These are phyloP conservation scores for Epinephelus malabaricus DNA, from an alignment of 2,797 vertebrate species.

Conservation along the genomic window DNA sequence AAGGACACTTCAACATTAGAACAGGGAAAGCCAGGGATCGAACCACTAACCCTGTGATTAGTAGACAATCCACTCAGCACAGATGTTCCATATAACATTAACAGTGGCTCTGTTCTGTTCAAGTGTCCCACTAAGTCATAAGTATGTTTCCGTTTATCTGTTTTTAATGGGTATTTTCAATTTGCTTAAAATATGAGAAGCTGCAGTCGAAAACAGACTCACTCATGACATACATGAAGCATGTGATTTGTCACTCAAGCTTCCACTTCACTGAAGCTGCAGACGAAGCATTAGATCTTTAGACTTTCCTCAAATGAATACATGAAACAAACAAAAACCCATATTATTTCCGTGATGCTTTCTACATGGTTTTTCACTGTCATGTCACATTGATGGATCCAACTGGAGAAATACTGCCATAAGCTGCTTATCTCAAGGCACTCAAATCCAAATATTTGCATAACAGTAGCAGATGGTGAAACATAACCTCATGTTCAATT, in stretches of 20 bases:
- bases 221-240: neutral
- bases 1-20: neutral
- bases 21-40: too few species aligned
- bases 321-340: neutral
- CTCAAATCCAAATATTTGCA: neutral
- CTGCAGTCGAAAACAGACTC: too few species aligned
- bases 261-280: neutral
- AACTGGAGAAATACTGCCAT: neutral
- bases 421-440: neutral
- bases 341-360: neutral
- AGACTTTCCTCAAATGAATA: neutral
- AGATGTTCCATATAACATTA: neutral
- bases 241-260: neutral
- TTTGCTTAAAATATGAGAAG: too few species aligned
- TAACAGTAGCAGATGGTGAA: neutral
- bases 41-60: too few species aligned
- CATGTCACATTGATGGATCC: neutral
- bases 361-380: neutral
- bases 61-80: too few species aligned
- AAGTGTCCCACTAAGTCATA: too few species aligned
- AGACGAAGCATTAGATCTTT: neutral
- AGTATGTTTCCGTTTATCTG: neutral
- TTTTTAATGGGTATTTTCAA: too few species aligned
- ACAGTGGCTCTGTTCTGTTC: too few species aligned
- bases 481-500: neutral